These are phyloP conservation scores for Probaryconus sp. DNA, from an alignment of 1,140 invertebrate species.

Conservation along the genomic window DNA sequence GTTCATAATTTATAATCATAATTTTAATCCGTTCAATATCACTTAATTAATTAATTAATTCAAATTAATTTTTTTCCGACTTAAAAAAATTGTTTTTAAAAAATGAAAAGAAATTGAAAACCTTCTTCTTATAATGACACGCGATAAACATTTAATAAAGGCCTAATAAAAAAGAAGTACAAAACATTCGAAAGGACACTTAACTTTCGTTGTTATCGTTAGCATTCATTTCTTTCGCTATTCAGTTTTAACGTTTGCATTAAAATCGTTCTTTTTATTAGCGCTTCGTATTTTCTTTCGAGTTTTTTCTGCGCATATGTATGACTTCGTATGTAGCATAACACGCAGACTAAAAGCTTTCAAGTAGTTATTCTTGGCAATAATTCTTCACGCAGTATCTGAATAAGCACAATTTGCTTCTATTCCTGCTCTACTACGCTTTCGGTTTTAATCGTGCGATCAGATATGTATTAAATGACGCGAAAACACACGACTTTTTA, in stretches of 20 bases:
- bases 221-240: slow-evolving; percentile 18
- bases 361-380: slow-evolving; percentile 68
- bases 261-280: slow-evolving; percentile 49
- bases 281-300: slow-evolving; percentile 33
- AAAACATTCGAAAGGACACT: background rate
- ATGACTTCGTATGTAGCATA: slow-evolving; percentile 48
- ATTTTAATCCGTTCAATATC: too few species aligned
- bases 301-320: slow-evolving; percentile 47
- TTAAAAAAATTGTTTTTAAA: too few species aligned
- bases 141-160: too few species aligned
- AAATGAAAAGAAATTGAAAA: too few species aligned
- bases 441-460: slow-evolving; percentile 57
- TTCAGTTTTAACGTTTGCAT: slow-evolving; percentile 23
- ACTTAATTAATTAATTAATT: too few species aligned
- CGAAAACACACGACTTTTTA: slow-evolving; percentile 33
- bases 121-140: too few species aligned
- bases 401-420: slow-evolving; percentile 67
- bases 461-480: slow-evolving; percentile 62
- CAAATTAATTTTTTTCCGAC: too few species aligned
- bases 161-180: too few species aligned
- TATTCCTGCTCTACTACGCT: slow-evolving; percentile 50
- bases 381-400: slow-evolving; percentile 62
- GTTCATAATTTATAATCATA: too few species aligned
- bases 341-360: slow-evolving; percentile 61
- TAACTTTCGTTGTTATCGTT: slow-evolving; percentile 7